Evolutionary conservation across 2,888 invertebrate genomes (phyloP).

Genomic region (Ormyrus thymus): DNA sequence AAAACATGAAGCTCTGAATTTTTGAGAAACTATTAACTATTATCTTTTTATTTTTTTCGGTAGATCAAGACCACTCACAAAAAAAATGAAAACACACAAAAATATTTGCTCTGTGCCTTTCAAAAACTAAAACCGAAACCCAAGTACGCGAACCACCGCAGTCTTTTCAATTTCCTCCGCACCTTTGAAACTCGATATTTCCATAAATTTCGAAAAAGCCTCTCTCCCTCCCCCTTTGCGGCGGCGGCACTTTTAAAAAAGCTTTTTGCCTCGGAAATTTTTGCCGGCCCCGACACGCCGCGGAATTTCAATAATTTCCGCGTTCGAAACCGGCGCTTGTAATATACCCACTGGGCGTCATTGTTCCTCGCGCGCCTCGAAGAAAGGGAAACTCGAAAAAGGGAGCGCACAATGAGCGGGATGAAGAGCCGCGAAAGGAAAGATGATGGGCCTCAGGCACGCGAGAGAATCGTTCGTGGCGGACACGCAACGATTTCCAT

Average conservation of each 20-base stretch:
- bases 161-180: background rate
- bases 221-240: too few relatives aligned
- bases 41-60: too few relatives aligned
- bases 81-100: too few relatives aligned
- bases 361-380: slow-evolving; percentile 6
- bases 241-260: too few relatives aligned
- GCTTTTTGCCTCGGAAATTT: too few relatives aligned
- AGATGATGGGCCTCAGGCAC: slow-evolving; percentile 44
- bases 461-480: slow-evolving; percentile 37
- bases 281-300: too few relatives aligned
- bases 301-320: slow-evolving; percentile 39
- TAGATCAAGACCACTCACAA: too few relatives aligned
- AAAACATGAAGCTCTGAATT: too few relatives aligned
- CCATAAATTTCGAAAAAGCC: too few relatives aligned
- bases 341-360: background rate
- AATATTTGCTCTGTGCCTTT: too few relatives aligned
- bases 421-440: background rate
- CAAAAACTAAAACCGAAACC: background rate
- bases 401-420: slow-evolving; percentile 25
- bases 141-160: background rate
- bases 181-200: too few relatives aligned
- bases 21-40: too few relatives aligned
- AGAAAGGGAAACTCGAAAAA: slow-evolving; percentile 38
- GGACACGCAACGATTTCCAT: slow-evolving; percentile 33
- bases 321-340: slow-evolving; percentile 11